Percentiles rank a stretch among this genome's conserved stretches.
phyloP scores from a whole-genome alignment of 2,113 vertebrate genomes.

The Natator depressus region DNA sequence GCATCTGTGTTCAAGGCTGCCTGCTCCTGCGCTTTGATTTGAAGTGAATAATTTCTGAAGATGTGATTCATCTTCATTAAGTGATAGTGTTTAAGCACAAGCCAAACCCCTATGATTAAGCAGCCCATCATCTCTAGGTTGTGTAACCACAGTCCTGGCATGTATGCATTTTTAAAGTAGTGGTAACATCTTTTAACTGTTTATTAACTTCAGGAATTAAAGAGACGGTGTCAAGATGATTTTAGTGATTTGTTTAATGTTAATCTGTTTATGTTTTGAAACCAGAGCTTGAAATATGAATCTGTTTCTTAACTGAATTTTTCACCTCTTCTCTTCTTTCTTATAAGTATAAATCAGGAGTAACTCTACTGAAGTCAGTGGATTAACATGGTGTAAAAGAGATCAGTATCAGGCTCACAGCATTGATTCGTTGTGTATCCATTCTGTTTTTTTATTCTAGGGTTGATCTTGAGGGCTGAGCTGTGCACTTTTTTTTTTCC shows the following conservation, averaged over 20 bases:
- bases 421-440: no score
- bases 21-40: conserved; percentile 3
- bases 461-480: not conserved
- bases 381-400: not conserved
- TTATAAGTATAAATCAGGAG: not conserved
- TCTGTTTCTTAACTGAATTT: not conserved
- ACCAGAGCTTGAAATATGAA: not conserved
- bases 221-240: not conserved
- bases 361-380: not conserved
- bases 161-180: not conserved
- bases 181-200: accelerated
- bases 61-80: not conserved
- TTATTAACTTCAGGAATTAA: not conserved
- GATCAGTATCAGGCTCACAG: not conserved
- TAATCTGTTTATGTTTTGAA: not conserved
- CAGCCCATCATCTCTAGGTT: not conserved
- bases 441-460: not conserved
- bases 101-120: not conserved
- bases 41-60: conserved; percentile 11
- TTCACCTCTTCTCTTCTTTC: not conserved
- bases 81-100: not conserved
- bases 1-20: not conserved
- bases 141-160: not conserved
- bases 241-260: not conserved
- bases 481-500: no score